Evolutionary conservation across 2,113 vertebrate species (phyloP), one percentile per base, ranked within the genome.

Genomic region (Hydropotes inermis): DNA sequence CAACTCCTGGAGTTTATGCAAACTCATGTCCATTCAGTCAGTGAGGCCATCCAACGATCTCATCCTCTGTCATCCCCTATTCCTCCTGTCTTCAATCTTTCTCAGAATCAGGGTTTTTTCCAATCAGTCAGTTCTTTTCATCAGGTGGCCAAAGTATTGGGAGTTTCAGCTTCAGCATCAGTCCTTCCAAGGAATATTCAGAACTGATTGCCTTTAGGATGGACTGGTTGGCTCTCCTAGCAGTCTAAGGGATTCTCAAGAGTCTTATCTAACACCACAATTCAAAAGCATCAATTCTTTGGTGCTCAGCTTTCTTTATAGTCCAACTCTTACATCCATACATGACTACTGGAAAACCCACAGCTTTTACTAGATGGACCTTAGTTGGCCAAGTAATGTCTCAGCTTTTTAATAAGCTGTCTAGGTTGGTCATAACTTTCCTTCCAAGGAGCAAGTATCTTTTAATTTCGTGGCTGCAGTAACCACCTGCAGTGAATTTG

Each of bases 1-100:
- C 19, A 39, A 13, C 19, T 74, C n/a, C 19, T 39, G 67, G n/a
- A 1, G 67, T 74, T 74, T 13, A 39, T 0, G 0, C n/a, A 39
- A 39, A 39, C n/a, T 74, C 19, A 39, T 6, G 19, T 74, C 67
- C 67, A 74, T 74, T 39, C 19, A 39, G 19, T 74, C 5, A 1
- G 67, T 39, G n/a, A 39, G 39, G n/a, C 67, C 19, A 39, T 23
- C n/a, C n/a, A 74, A 39, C 67, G 19, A 74, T 39, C 10, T 74
- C 67, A 74, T 39, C n/a, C 10, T 74, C n/a, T 23, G 67, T 13
- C 2, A 0, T 39, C n/a, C 67, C 67, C n/a, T 70, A 23, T 21
- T 39, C 67, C 67, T 70, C 19, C n/a, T 70, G n/a, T 39, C 67
- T 39, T 39, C 67, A 13, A 6, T 23, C n/a, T 39, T 39, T 23